Evolutionary conservation across 2,113 vertebrate genomes (phyloP).

Genomic region (Hydrolagus affinis): DNA sequence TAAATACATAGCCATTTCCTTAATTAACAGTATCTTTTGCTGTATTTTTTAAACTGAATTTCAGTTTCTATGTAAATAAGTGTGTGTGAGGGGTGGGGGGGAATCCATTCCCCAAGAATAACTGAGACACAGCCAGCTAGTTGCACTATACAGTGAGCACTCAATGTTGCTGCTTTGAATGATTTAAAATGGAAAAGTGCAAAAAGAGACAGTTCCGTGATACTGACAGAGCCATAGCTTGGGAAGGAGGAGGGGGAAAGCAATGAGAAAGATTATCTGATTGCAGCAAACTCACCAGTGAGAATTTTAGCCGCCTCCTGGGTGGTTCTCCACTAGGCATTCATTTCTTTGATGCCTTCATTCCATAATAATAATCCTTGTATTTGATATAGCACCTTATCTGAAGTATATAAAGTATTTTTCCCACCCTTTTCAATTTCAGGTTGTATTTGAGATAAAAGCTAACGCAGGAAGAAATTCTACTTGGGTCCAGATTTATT

Average conservation of each 20-base stretch:
- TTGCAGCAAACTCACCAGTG: not conserved
- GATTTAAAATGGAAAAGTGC: not conserved
- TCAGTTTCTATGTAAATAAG: too few species aligned
- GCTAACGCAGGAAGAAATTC: too few species aligned
- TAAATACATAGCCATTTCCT: not conserved
- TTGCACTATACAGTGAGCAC: too few species aligned
- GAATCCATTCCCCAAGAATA: too few species aligned
- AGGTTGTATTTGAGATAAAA: too few species aligned
- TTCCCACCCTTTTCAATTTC: too few species aligned
- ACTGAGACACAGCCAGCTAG: too few species aligned
- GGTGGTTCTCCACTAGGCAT: not conserved
- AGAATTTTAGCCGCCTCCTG: not conserved
- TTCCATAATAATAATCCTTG: not conserved
- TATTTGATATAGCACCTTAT: too few species aligned
- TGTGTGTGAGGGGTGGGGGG: too few species aligned
- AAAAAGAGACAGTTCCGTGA: not conserved
- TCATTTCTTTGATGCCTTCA: not conserved
- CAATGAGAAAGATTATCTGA: not conserved
- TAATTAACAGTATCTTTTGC: not conserved
- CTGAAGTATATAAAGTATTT: too few species aligned
- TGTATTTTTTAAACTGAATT: not conserved
- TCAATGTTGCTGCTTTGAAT: too few species aligned
- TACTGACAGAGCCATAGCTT: not conserved
- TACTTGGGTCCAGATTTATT: too few species aligned
- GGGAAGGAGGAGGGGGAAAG: not conserved